Evolutionary conservation across 30 jellyfish, hydroid and myxozoan genomes (phyloP), one percentile per base, ranked within the genome.

Genomic region (Mastigias papua): DNA sequence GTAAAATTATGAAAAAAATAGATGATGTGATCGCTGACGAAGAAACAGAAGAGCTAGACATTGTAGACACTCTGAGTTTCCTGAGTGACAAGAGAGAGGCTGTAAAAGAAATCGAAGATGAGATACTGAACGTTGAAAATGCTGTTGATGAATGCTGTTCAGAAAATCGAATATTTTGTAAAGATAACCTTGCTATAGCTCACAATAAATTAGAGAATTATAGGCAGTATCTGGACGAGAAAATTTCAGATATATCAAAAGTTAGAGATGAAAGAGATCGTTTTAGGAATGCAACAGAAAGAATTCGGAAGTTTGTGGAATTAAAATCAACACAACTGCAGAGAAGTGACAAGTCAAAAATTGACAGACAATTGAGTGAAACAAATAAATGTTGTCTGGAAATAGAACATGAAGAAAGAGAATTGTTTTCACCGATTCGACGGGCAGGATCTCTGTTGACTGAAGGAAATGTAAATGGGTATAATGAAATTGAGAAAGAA

Each of bases 361-460:
- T 83, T 21, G 92, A 83, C 27, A 69, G 80, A 32, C 86, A 70
- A 72, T 60, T 83, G 42, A 83, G 86, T 34, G 92, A 83, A 46
- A 86, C 76, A 0, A 83, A 83, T 54, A 83, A 73, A 58, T 83
- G 86, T 34, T 83, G 92, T 22, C 81, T 83, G 54, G 92, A 83
- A 60, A 83, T 83, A 29, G 92, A 83, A 34, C 76, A 54, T 57
- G 92, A 69, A 50, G 79, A 34, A 37, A 32, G 92, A 71, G 78
- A 64, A 51, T 64, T 83, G 34, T 49, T 69, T n/a, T 83, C 92
- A 34, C 92, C 92, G 3, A 60, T 83, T 8, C 28, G 71, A 0
- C 69, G 73, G 57, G 92, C 92, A 33, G n/a, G 63, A n/a, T 60
- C 63, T 32, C 17, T 57, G 71, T 29, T 13, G 51, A 65, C 6